These are phyloP conservation scores for Rhizoglyphus robini DNA, from an alignment of 1,140 invertebrate genomes.

Conservation along the genomic window DNA sequence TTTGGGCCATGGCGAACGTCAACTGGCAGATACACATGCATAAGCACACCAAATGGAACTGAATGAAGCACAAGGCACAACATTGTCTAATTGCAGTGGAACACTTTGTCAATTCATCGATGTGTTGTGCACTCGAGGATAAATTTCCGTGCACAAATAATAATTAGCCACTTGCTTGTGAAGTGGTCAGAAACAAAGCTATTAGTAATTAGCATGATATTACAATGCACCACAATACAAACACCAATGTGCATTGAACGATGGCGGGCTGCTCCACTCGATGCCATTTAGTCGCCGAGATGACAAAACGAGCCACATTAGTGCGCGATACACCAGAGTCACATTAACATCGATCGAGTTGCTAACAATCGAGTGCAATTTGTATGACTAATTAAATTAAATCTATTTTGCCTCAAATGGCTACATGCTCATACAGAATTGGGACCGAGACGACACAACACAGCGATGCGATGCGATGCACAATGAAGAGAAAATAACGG, in stretches of 20 bases:
- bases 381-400: not conserved
- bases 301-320: not conserved
- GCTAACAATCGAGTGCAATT: not conserved
- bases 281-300: not conserved
- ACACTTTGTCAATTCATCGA: too few species aligned
- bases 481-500: not conserved
- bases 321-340: not conserved
- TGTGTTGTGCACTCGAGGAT: too few species aligned
- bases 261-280: too few species aligned
- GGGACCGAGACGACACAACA: not conserved
- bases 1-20: too few species aligned
- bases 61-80: not conserved
- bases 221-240: not conserved
- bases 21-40: not conserved
- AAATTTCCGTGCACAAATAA: too few species aligned
- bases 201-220: slow-evolving; percentile 6
- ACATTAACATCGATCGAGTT: not conserved
- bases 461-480: not conserved
- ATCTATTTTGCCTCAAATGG: not conserved
- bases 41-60: too few species aligned
- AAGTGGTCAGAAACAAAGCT: not conserved
- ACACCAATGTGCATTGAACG: too few species aligned
- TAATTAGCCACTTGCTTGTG: too few species aligned
- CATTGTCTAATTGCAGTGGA: too few species aligned
- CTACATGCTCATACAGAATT: too few species aligned